A percentile compares a stretch with the other conserved stretches of the same genome.
Conservation (phyloP, 2,797 vertebrate species). For the Fistularia commersonii region DNA sequence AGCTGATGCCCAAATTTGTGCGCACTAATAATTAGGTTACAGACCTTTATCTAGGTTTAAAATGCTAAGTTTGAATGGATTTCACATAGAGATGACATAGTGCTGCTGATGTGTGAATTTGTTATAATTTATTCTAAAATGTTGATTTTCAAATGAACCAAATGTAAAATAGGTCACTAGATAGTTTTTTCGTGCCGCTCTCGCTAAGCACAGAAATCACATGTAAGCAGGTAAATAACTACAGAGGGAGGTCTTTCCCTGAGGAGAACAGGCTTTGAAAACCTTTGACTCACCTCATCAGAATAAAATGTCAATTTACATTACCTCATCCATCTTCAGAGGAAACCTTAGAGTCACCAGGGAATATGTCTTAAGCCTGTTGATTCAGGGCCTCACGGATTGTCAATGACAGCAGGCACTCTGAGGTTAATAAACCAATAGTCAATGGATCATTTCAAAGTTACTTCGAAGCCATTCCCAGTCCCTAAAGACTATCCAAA, state of each 20-base stretch:
- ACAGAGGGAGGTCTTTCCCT: neutral
- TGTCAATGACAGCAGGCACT: conserved; percentile 25
- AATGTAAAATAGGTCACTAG: no score
- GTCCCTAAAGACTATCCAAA: conserved; percentile 18
- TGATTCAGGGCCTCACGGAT: conserved; percentile 22
- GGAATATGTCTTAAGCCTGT: conserved; percentile 25
- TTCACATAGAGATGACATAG: no score
- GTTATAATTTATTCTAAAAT: no score
- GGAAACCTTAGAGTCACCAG: conserved; percentile 12
- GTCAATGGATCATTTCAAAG: conserved; percentile 34
- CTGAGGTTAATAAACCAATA: conserved; percentile 32
- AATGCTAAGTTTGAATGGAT: neutral
- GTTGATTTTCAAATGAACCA: no score
- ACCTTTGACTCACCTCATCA: conserved; percentile 13
- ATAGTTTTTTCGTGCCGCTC: neutral
- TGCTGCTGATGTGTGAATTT: no score
- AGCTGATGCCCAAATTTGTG: neutral
- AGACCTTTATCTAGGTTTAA: neutral
- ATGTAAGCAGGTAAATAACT: conserved; percentile 8
- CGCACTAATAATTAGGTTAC: neutral
- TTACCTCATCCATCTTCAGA: conserved; percentile 30
- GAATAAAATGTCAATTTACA: conserved; percentile 25
- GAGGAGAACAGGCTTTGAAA: conserved; percentile 18
- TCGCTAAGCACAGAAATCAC: conserved; percentile 2
- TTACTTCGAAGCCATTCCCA: conserved; percentile 30